Evolutionary conservation across 2,113 vertebrate genomes (phyloP), one percentile per base, ranked within the genome.

Genomic region (Peromyscus maniculatus): DNA sequence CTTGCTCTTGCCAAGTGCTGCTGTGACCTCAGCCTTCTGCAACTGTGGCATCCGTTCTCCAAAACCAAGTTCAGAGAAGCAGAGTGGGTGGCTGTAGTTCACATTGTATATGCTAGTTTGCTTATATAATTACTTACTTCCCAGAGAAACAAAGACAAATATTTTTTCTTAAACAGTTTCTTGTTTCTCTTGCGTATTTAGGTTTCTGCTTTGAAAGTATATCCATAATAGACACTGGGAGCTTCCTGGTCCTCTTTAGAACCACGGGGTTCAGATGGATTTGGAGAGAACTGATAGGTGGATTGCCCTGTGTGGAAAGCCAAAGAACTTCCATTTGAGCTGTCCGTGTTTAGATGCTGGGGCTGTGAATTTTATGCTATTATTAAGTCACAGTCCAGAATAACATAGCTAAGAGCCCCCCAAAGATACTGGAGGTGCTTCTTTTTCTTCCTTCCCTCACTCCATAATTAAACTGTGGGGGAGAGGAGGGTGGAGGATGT

Each of bases 161-260:
- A 74, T 72, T 74, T 91, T 36, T n/a, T 26, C 24, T 87, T 57
- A 26, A 5, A 13, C 74, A 71, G 79, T 82, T 89, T 49, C 36
- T 55, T 75, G 3, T 71, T 91, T 91, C 39, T 91, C 11, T 83
- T 66, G 33, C 33, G 84, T 59, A 59, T 91, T 96, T 93, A 43
- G 72, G 28, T 55, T 94, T 96, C n/a, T 84, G 69, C 33, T 87
- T 39, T 94, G 82, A 79, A 91, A 91, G 21, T 28, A 43, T 26
- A 33, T 69, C 28, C 3, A 4, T 43, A 86, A 92, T 9, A 78
- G 24, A n/a, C 43, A 91, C 22, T 10, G 31, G 89, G 49, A 74
- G 1, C 43, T 87, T 66, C 75, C 39, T 72, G 3, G 19, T 36
- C 1, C 26, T 52, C 55, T 89, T 66, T 82, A 95, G 33, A 39